Evolutionary conservation across 2,888 invertebrate species (phyloP), one percentile per base, ranked within the genome.

Genomic region (Lasioglossum oenotherae): DNA sequence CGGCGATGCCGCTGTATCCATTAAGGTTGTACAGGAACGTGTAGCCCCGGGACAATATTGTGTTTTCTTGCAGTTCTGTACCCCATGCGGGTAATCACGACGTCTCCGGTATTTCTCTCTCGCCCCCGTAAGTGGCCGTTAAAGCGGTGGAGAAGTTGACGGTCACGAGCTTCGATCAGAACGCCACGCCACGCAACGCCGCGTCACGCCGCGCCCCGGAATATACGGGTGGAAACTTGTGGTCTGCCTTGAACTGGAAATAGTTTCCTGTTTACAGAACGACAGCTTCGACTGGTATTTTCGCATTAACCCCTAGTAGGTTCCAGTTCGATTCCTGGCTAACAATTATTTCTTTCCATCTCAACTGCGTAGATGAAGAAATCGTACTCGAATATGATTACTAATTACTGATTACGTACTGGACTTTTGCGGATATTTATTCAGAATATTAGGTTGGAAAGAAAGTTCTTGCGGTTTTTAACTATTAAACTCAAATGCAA

Each of bases 11-110:
- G 80, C 74, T 69, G 69, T 84, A 71, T 89, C 89, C 86, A 90
- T 90, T 90, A 89, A 88, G 75, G 57, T 71, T 71, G 72, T 80
- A 73, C 74, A 53, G 60, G 44, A 73, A 60, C 78, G 75, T 60
- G 64, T 67, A 78, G 77, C 84, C 77, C 74, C 80, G 57, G 77
- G 81, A 71, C 85, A 78, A 89, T 91, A 88, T 90, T 86, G 86
- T 85, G 81, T 88, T 89, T 89, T 84, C 84, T 90, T 82, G 81
- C 89, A 82, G 81, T 87, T 64, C 67, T 79, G 73, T 84, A 83
- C 82, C 74, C 87, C 84, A 88, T 90, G 84, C 84, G 87, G 91
- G 90, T 91, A 88, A 90, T 90, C 88, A 91, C 86, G 77, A 74
- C 75, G 49, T 46, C 79, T 84, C 78, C n/a, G 53, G 38, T 41